Evolutionary conservation across 2,797 vertebrate genomes (phyloP), one percentile per base, ranked within the genome.

Genomic region (Rhinogobio ventralis): DNA sequence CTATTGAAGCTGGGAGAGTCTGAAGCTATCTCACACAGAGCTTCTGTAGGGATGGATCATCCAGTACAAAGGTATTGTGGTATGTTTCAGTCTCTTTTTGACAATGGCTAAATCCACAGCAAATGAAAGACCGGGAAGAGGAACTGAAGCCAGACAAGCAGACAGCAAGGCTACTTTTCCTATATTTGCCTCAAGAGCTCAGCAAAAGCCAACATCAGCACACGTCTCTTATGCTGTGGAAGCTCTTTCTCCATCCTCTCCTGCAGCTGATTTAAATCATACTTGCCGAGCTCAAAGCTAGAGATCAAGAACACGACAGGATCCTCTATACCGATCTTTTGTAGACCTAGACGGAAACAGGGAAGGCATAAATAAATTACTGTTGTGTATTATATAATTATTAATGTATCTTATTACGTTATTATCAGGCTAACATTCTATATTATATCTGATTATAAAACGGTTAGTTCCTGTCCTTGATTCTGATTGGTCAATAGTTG

Each of bases 291-390:
- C 0, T 89, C 85, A 10, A 89, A 89, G 71, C 92, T 89, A 71
- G 93, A 94, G 81, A 95, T 91, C 0, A 95, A 88, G 90, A 96
- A 95, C 76, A 95, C 88, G 36, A 86, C 87, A 5, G 93, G 91
- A 0, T 89, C 90, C 0, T n/a, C 15, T 39, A 91, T 15, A 0
- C 89, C 91, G 0, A 73, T 89, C 0, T 84, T 49, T 71, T 19
- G 15, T 17, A 89, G 51, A 8, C 84, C 88, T 87, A 67, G 8
- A 60, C 68, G 20, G 57, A 80, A 85, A 85, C 28, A 53, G 4
- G 30, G n/a, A 3, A 45, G 36, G 53, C 25, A 53, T 45, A 4
- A 45, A 7, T 45, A 25, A 3, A 45, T 45, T 1, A 42, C 39
- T 42, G 39, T 42, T 9, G 7, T 42, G 7, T 8, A 42, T 42